These are phyloP conservation scores for Seladonia tumulorum DNA, from an alignment of 2,888 invertebrate genomes.

Conservation along the genomic window DNA sequence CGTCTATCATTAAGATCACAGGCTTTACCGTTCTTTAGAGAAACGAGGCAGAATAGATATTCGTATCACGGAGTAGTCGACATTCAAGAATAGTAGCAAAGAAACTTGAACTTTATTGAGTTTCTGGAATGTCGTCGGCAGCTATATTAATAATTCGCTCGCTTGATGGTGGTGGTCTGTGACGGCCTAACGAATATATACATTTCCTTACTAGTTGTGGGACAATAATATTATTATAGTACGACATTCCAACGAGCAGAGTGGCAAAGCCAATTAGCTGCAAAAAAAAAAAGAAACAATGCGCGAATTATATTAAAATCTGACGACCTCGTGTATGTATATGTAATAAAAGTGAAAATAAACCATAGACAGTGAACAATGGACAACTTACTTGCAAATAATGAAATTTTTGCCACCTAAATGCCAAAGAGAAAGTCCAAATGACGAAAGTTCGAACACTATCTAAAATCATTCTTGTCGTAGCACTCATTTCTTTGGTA, in stretches of 20 bases:
- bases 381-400: conserved; percentile 87
- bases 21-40: conserved; percentile 39
- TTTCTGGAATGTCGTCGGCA: conserved; percentile 77
- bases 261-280: conserved; percentile 91
- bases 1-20: conserved; percentile 46
- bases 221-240: conserved; percentile 90
- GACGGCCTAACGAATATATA: conserved; percentile 72
- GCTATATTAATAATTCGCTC: conserved; percentile 79
- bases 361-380: not conserved
- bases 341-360: conserved; percentile 2
- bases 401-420: conserved; percentile 93
- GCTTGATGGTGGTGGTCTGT: conserved; percentile 73
- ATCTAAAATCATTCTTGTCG: conserved; percentile 95
- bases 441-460: conserved; percentile 95
- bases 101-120: conserved; percentile 36
- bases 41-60: conserved; percentile 25
- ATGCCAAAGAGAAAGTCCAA: conserved; percentile 92
- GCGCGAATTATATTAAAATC: not conserved
- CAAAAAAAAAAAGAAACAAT: conserved; percentile 14
- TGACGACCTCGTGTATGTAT: not conserved
- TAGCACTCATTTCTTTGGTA: conserved; percentile 96
- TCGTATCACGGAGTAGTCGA: conserved; percentile 11
- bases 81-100: conserved; percentile 5
- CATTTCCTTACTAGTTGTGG: conserved; percentile 79
- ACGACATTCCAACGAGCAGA: conserved; percentile 92